phyloP scores from a whole-genome alignment of 1,140 invertebrate genomes.

The Drosophila rhopaloa region DNA sequence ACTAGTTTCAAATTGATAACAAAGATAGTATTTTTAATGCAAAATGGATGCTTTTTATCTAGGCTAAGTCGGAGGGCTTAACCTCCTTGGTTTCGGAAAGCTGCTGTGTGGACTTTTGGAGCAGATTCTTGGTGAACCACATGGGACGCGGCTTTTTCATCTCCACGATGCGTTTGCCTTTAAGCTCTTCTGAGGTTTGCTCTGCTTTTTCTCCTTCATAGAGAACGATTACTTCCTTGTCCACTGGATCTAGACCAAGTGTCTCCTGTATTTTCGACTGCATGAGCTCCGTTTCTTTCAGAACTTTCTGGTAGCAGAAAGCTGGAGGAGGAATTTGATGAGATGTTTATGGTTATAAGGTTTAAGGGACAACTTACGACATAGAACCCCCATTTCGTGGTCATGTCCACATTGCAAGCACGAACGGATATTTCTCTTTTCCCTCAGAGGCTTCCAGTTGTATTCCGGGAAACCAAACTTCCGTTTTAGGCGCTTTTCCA shows the following conservation, averaged over 20 bases:
- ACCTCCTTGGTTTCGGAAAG: slow-evolving; percentile 88
- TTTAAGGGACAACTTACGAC: slow-evolving; percentile 93
- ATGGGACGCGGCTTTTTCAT: slow-evolving; percentile 89
- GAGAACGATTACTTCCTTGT: slow-evolving; percentile 93
- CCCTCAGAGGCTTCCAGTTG: slow-evolving; percentile 88
- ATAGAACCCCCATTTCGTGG: slow-evolving; percentile 90
- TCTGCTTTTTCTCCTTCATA: slow-evolving; percentile 91
- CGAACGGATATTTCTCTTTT: slow-evolving; percentile 90
- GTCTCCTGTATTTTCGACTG: slow-evolving; percentile 90
- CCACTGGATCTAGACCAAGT: slow-evolving; percentile 89
- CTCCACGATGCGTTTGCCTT: slow-evolving; percentile 90
- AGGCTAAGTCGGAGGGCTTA: slow-evolving; percentile 90
- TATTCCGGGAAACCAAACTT: slow-evolving; percentile 89
- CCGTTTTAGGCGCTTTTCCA: slow-evolving; percentile 90
- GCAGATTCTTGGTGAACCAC: slow-evolving; percentile 93
- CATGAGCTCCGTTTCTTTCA: slow-evolving; percentile 91
- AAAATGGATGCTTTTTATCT: slow-evolving; percentile 48
- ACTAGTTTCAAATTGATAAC: slow-evolving; percentile 48
- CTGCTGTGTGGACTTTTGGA: slow-evolving; percentile 90
- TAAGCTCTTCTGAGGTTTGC: slow-evolving; percentile 85
- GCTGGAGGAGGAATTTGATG: slow-evolving; percentile 84
- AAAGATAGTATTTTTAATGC: slow-evolving; percentile 39
- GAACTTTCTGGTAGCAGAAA: slow-evolving; percentile 93
- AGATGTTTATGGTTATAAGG: slow-evolving; percentile 26
- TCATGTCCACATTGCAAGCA: slow-evolving; percentile 93